Conservation (phyloP, 2,888 invertebrate genomes). For the Dolichomitus sp. region DNA sequence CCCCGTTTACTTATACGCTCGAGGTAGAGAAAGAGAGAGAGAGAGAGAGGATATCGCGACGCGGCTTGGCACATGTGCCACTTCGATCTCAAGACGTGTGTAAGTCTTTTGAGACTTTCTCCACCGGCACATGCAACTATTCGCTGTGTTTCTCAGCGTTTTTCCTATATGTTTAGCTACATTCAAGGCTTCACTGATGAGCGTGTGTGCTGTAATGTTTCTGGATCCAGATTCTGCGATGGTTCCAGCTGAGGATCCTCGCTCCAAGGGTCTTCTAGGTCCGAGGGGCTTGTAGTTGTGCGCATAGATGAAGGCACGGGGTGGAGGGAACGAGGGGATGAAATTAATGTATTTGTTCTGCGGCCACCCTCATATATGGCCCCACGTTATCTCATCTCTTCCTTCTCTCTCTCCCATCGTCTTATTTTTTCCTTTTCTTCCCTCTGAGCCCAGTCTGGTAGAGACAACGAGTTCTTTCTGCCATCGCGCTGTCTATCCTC, state of each 20-base stretch:
- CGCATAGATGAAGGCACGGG: conserved; percentile 39
- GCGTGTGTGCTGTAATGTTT: conserved; percentile 32
- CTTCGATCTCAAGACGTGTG: conserved; percentile 48
- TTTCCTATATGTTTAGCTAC: conserved; percentile 11
- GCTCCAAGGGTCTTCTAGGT: neutral
- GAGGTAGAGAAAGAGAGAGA: conserved; percentile 69
- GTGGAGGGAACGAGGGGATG: conserved; percentile 73
- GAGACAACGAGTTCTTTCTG: conserved; percentile 49
- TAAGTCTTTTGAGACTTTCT: conserved; percentile 67
- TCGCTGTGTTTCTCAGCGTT: conserved; percentile 4
- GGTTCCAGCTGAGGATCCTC: conserved; percentile 11
- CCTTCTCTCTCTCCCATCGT: conserved; percentile 22
- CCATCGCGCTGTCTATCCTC: conserved; percentile 40
- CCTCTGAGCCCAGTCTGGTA: conserved; percentile 29
- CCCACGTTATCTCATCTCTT: conserved; percentile 73
- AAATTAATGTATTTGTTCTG: conserved; percentile 86
- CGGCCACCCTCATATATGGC: conserved; percentile 82
- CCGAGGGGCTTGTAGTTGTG: conserved; percentile 17
- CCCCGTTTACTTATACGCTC: conserved; percentile 84
- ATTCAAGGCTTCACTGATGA: conserved; percentile 23
- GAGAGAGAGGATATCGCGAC: conserved; percentile 40
- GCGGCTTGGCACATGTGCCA: conserved; percentile 70
- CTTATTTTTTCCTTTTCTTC: conserved; percentile 26
- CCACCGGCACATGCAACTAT: conserved; percentile 29
- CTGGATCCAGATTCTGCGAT: conserved; percentile 19